Evolutionary conservation across 2,113 vertebrate genomes (phyloP), one percentile per base, ranked within the genome.

Genomic region (Hemicordylus capensis): DNA sequence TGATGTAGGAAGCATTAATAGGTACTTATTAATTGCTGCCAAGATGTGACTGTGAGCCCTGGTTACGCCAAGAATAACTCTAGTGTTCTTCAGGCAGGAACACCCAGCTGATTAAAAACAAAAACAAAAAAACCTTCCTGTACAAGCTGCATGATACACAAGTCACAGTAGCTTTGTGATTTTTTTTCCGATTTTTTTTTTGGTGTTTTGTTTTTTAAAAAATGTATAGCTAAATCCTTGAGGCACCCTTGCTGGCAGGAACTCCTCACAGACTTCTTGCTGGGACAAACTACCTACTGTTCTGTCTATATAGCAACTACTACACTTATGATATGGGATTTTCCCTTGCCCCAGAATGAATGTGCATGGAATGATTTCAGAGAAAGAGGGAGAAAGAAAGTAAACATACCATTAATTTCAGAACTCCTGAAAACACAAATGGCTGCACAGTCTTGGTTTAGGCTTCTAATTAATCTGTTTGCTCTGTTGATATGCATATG

Each of bases 21-120:
- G 86, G 88, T 90, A 83, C 91, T 90, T 95, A 95, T 92, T 95
- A 93, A 93, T 95, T 93, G 87, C 91, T 91, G 85, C 88, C 87
- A 81, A 87, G 91, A 90, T 90, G 56, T 87, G 90, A 94, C 91
- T 94, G 88, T 83, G 83, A 76, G 83, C 75, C 24, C 79, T 64
- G 22, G 54, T 80, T 80, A 93, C 94, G 87, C 93, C 89, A 89
- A 86, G 87, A 94, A 89, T 90, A 89, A 88, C 28, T 89, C 28
- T 1, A 37, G 58, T 76, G 86, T 28, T 92, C 76, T 81, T 87
- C 51, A 26, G 74, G 70, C 26, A 77, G 46, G 14, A 85, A 54
- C 37, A 6, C 81, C 66, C 87, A 7, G 7, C 37, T 73, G 42
- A 3, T n/a, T 89, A 4, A 3, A 66, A 59, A 61, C 59, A 58